Evolutionary conservation across 1,140 invertebrate species (phyloP), one percentile per base, ranked within the genome.

Genomic region (Brachionus rotundiformis): DNA sequence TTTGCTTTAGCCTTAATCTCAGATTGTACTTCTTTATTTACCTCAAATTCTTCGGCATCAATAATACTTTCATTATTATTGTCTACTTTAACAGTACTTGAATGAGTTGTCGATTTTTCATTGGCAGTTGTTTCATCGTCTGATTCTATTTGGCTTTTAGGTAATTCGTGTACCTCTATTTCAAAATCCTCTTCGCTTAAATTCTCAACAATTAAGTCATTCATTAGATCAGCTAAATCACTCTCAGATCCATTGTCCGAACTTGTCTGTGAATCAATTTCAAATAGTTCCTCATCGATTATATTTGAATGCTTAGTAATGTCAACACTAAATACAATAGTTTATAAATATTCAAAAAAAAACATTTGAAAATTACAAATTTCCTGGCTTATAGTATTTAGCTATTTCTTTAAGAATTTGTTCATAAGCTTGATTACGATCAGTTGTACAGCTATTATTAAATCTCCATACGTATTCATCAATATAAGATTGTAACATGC

Each of bases 391-490:
- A 63, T 63, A 63, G 11, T n/a, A 31, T 31, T 63, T 63, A n/a
- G 3, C 29, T 29, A 63, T 63, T 29, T 63, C 61, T n/a, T 29
- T 29, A n/a, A 63, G 27, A 63, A 63, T 63, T 63, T 29, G 23
- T 29, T 63, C 61, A 63, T 63, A 63, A n/a, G 25, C 23, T 29
- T 63, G 25, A 29, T 29, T 29, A 29, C 6, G 25, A 63, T 63
- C 27, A 27, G 61, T 63, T 29, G 61, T 63, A 63, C 61, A 63
- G 11, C 29, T 63, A 29, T 63, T 63, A 31, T 63, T 63, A 29
- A 63, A 63, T 63, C 61, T 63, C 27, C 61, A 63, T 31, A 31
- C 61, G 11, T 63, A 61, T 25, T 61, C 54, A 31, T 63, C 23
- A 29, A 63, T 31, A 29, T 31, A 29, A 29, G 61, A 63, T 13